Conservation (phyloP, 2,888 invertebrate genomes). For the Crossocerus cetratus region DNA sequence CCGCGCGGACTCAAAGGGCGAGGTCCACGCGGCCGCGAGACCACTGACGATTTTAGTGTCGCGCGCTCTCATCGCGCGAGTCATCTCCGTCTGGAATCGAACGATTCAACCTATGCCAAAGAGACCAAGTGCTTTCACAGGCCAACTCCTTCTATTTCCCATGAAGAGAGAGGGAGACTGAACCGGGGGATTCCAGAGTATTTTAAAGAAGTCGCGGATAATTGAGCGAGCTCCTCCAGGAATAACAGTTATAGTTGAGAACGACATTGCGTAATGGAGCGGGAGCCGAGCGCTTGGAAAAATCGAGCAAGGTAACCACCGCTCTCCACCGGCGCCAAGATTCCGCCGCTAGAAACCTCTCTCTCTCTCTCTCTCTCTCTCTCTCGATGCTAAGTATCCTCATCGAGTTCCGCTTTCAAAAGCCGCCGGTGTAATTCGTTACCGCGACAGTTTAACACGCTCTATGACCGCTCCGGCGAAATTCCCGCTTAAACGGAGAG, state of each 20-base stretch:
- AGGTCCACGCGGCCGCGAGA: neutral
- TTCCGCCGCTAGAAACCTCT: slow-evolving; percentile 23
- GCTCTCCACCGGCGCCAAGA: slow-evolving; percentile 48
- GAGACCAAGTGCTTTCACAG: no score
- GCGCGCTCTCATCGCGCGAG: no score
- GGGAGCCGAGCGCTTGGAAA: slow-evolving; percentile 32
- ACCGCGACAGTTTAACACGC: no score
- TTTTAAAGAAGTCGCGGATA: no score
- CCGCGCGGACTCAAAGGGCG: neutral
- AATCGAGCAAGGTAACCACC: slow-evolving; percentile 42
- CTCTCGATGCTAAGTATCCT: slow-evolving; percentile 26
- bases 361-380: neutral
- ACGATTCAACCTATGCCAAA: no score
- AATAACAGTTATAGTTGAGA: slow-evolving; percentile 58
- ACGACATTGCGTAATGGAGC: slow-evolving; percentile 58
- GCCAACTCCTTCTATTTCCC: no score
- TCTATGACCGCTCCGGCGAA: neutral
- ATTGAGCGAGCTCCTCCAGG: slow-evolving; percentile 48
- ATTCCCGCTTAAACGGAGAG: neutral
- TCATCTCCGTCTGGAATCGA: no score
- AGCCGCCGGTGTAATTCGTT: slow-evolving; percentile 14
- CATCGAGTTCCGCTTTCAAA: slow-evolving; percentile 26
- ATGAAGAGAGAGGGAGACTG: neutral
- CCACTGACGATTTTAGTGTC: slow-evolving; percentile 16
- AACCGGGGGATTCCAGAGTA: neutral